Evolutionary conservation across 2,888 invertebrate genomes (phyloP), one percentile per base, ranked within the genome.

Genomic region (Mesochorus sp.): DNA sequence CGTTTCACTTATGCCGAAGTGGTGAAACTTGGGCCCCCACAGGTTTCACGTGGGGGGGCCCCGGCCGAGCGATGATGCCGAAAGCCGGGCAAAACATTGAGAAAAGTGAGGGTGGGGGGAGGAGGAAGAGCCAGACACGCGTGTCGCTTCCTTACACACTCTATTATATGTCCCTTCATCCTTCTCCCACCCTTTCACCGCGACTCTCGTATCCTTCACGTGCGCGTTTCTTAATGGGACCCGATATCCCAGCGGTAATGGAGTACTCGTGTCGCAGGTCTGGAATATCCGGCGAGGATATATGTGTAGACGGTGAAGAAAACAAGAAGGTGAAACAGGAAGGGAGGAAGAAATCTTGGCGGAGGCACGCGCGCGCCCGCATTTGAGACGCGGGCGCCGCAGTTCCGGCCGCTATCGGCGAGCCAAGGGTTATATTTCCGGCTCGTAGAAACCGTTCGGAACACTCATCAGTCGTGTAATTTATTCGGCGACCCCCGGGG

Each of bases 301-400:
- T n/a, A n/a, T 51, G 26, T 19, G 34, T 34, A 39, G 26, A 21
- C 47, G 39, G 10, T 72, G 39, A 49, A 47, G 44, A 17, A 66
- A 42, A 31, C 26, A 34, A 67, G 44, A 26, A 57, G 67, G 64
- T 31, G 21, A 6, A n/a, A 42, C 8, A 42, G 39, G 21, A 21
- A 24, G 62, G 57, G 55, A 61, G 61, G 75, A 55, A 77, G 57
- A 77, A 79, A 71, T 73, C 74, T 76, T 53, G 62, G 37, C 31
- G 37, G 10, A 79, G 86, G 88, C 89, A 89, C 89, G 89, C 82
- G 89, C 89, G 89, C 82, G 89, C 89, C 88, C 88, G 88, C 88
- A 89, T 88, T 83, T 74, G 62, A 71, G 73, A 71, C 53, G 17
- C 76, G 66, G 3, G 28, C 70, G 26, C 70, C 83, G 79, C 28